Conservation (phyloP, 2,797 vertebrate species). For the Allobates femoralis region DNA sequence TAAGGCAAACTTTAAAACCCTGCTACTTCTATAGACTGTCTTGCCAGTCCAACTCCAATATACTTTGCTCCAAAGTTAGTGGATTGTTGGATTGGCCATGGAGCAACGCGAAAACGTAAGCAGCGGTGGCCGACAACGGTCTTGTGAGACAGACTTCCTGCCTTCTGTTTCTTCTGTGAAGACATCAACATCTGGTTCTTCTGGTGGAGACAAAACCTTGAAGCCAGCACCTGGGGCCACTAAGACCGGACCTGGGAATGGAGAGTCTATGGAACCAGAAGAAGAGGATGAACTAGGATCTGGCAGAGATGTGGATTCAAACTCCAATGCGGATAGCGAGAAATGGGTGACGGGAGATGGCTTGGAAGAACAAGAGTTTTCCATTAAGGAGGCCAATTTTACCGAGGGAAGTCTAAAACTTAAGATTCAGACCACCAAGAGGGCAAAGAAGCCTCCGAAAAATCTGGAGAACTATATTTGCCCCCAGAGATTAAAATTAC, state of each 20-base stretch:
- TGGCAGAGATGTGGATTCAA: slow-evolving; percentile 83
- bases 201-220: slow-evolving; percentile 74
- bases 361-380: slow-evolving; percentile 95
- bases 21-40: slow-evolving; percentile 34
- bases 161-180: slow-evolving; percentile 74
- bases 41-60: slow-evolving; percentile 45
- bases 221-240: slow-evolving; percentile 70
- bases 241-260: slow-evolving; percentile 81
- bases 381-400: slow-evolving; percentile 99
- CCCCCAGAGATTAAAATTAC: slow-evolving; percentile 98
- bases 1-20: slow-evolving; percentile 62
- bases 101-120: slow-evolving; percentile 90
- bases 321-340: slow-evolving; percentile 84
- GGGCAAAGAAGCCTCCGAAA: slow-evolving; percentile 97
- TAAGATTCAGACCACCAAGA: slow-evolving; percentile 98
- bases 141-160: slow-evolving; percentile 83
- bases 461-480: slow-evolving; percentile 99
- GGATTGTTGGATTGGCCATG: slow-evolving; percentile 80
- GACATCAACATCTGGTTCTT: slow-evolving; percentile 64
- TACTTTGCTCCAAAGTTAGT: slow-evolving; percentile 64
- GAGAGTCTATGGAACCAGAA: slow-evolving; percentile 87
- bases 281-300: slow-evolving; percentile 87
- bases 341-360: slow-evolving; percentile 83
- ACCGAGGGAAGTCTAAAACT: slow-evolving; percentile 96
- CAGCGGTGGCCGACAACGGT: slow-evolving; percentile 85